Evolutionary conservation across 2,113 vertebrate species (phyloP), one percentile per base, ranked within the genome.

Genomic region (Pseudorhombus dupliciocellatus): DNA sequence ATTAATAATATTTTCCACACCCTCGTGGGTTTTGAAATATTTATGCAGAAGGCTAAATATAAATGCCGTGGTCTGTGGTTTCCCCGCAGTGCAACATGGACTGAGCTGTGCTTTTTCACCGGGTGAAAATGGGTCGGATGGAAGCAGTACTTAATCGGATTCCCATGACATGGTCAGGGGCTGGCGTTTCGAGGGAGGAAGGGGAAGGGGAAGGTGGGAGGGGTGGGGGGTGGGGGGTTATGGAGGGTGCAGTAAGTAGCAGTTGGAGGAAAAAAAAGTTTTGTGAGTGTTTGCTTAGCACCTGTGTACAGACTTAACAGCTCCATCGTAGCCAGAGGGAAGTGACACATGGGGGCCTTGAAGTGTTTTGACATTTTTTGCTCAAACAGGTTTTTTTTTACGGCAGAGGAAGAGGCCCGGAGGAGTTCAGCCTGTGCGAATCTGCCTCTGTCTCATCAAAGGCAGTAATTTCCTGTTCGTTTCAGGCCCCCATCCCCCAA

Each of bases 391-490:
- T 79, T 87, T 84, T 77, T 84, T 80, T 56, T 56, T 85, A 80
- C 30, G 64, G 76, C 64, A 15, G 46, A 9, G 55, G 66, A 64
- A 64, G 73, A 60, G 75, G 75, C 83, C 82, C 71, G 42, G 63
- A 82, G 84, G 84, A 79, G 63, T 90, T 92, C 87, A 91, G 90
- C 87, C 87, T 93, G 92, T 73, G 90, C 87, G 87, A 92, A 93
- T 91, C 95, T 93, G 89, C 92, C 90, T 93, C 91, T 89, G 92
- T 93, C 92, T 95, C 93, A 95, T 96, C 94, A 92, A 95, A 95
- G 94, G 93, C 95, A 88, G 93, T 96, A 94, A 97, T 98, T 98
- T 99, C 97, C 96, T 98, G 96, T 96, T 94, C 90, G 84, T 91
- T 89, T 93, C 92, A 90, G 92, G 54, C 88, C 92, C 92, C 94